Evolutionary conservation across 1,140 invertebrate genomes (phyloP).

Genomic region (Rhyacophila brunnea): DNA sequence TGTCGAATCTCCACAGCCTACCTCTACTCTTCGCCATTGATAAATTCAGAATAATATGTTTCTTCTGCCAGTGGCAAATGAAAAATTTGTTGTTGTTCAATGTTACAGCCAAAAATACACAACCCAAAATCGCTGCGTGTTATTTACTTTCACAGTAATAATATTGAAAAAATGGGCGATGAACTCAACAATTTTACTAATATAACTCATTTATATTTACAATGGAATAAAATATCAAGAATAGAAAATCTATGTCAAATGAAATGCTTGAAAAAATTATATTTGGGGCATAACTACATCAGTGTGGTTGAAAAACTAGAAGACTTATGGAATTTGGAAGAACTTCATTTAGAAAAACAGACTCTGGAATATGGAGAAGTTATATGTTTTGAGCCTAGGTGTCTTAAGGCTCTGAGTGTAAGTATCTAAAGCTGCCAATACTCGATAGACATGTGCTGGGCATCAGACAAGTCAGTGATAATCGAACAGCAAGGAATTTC

Average conservation of each 20-base stretch:
- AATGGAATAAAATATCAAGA: constrained; percentile 65
- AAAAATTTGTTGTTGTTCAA: constrained; percentile 1
- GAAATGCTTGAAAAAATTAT: constrained; percentile 62
- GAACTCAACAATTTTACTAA: constrained; percentile 59
- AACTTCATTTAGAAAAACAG: constrained; percentile 69
- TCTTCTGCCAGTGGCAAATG: no score
- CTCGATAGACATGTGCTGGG: no score
- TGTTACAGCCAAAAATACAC: constrained; percentile 52
- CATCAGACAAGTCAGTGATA: no score
- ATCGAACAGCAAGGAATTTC: no score
- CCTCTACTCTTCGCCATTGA: no score
- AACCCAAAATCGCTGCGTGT: constrained; percentile 55
- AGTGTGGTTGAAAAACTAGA: constrained; percentile 67
- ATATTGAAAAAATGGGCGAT: constrained; percentile 56
- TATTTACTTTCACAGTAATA: constrained; percentile 66
- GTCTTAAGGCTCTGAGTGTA: constrained; percentile 59
- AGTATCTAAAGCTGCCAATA: no score
- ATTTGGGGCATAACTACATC: constrained; percentile 66
- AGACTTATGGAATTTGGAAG: constrained; percentile 57
- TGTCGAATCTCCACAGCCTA: not conserved
- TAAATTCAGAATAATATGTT: no score
- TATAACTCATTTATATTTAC: constrained; percentile 65
- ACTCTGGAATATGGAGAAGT: constrained; percentile 53
- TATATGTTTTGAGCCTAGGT: constrained; percentile 68
- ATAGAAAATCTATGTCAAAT: constrained; percentile 62